Evolutionary conservation across 37 sponge, comb jelly and placozoan species (phyloP).

Genomic region (Crambe crambe): DNA sequence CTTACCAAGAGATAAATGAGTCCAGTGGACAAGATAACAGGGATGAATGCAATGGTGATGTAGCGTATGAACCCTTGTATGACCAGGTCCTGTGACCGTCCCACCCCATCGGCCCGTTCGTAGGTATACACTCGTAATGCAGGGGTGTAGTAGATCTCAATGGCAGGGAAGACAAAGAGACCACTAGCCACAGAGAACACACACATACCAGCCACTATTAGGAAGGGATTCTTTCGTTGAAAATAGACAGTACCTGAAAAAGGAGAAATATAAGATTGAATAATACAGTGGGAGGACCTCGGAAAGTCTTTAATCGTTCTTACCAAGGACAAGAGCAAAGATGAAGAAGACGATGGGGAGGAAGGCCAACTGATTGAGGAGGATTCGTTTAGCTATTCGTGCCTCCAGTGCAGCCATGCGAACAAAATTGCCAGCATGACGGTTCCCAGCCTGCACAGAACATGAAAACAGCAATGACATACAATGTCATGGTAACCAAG

Average conservation of each 20-base stretch:
- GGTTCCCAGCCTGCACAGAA: background rate
- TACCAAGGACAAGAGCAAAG: conserved; percentile 71
- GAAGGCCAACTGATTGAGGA: conserved; percentile 26
- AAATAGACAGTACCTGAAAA: conserved; percentile 76
- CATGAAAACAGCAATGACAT: too few species aligned
- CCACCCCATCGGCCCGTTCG: conserved; percentile 82
- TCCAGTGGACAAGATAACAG: conserved; percentile 69
- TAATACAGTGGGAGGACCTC: too few species aligned
- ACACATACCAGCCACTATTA: conserved; percentile 88
- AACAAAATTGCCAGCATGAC: conserved; percentile 10
- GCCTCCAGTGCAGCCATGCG: conserved; percentile 68
- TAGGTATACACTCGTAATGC: conserved; percentile 66
- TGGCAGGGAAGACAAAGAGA: conserved; percentile 91
- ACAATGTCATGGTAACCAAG: too few species aligned
- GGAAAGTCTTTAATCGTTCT: background rate
- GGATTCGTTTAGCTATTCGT: conserved; percentile 50
- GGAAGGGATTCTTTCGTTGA: conserved; percentile 42
- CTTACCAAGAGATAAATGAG: conserved; percentile 80
- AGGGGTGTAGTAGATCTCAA: conserved; percentile 64
- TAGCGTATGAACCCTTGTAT: conserved; percentile 82
- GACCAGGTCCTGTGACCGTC: conserved; percentile 69
- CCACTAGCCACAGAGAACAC: conserved; percentile 92
- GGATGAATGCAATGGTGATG: conserved; percentile 46
- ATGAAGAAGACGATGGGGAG: conserved; percentile 72
- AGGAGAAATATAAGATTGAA: background rate